Conservation (phyloP, 1,140 invertebrate species). For the Ceratina calcarata region DNA sequence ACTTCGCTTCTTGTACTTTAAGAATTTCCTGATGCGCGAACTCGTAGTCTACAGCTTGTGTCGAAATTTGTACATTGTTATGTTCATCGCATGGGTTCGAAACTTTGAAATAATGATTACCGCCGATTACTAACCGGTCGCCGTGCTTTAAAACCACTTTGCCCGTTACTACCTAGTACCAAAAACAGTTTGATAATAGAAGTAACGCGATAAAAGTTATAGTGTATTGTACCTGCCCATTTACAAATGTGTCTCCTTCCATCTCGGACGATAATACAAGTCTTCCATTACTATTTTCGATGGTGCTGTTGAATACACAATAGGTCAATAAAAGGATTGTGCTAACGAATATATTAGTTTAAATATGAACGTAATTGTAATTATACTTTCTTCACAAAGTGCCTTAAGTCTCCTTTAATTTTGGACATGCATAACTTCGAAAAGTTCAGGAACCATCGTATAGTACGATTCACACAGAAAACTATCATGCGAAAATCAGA, state of each 20-base stretch:
- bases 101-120: conserved; percentile 85
- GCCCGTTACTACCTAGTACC: conserved; percentile 64
- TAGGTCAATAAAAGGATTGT: neutral
- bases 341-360: conserved; percentile 12
- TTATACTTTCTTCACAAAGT: neutral
- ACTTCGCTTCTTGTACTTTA: conserved; percentile 83
- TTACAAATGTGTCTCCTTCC: conserved; percentile 84
- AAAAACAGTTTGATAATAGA: neutral
- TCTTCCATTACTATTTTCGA: conserved; percentile 79
- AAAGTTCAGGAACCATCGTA: neutral
- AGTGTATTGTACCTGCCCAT: conserved; percentile 81
- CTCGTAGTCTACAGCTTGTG: conserved; percentile 82
- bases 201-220: conserved; percentile 5
- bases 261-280: conserved; percentile 78
- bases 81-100: conserved; percentile 77
- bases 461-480: neutral
- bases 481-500: neutral
- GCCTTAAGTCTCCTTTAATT: no score
- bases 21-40: conserved; percentile 84
- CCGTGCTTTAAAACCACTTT: conserved; percentile 82
- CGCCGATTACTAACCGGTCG: conserved; percentile 85
- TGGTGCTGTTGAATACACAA: conserved; percentile 68
- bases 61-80: conserved; percentile 58
- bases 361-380: neutral
- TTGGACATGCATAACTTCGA: neutral